A percentile compares a stretch with the other conserved stretches of the same genome.
These are phyloP conservation scores for Aleadryas rufinucha DNA, from an alignment of 2,113 vertebrate species.

Conservation along the genomic window DNA sequence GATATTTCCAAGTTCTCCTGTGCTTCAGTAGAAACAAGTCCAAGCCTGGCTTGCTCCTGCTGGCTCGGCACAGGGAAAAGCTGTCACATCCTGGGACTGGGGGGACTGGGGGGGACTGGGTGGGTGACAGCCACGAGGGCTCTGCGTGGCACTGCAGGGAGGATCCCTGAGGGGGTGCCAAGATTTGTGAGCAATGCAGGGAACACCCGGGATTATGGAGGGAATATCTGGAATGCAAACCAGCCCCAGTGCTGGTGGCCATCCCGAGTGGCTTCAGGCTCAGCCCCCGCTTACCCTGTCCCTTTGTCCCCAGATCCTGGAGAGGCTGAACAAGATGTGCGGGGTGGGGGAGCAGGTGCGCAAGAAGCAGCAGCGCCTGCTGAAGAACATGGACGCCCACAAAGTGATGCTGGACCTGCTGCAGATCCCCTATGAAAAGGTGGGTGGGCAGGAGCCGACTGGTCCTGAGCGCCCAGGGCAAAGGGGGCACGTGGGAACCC, in stretches of 20 bases:
- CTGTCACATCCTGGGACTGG: neutral
- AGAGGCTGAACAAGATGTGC: constrained; percentile 93
- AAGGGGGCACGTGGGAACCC: fast-evolving
- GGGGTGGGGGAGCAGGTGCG: constrained; percentile 86
- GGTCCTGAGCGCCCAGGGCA: neutral
- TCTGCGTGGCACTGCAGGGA: fast-evolving
- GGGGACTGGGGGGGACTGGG: neutral
- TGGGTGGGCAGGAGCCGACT: neutral
- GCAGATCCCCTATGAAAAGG: constrained; percentile 96
- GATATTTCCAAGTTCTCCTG: neutral
- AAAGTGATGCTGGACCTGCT: constrained; percentile 98
- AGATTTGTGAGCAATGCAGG: neutral
- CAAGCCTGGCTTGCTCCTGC: neutral
- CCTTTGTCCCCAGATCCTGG: constrained; percentile 82
- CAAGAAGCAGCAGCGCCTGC: constrained; percentile 94
- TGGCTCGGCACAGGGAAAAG: neutral
- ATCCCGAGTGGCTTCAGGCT: neutral
- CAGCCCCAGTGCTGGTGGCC: neutral
- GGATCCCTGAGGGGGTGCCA: neutral
- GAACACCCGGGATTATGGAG: neutral
- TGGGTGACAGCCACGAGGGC: fast-evolving
- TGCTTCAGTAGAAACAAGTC: neutral
- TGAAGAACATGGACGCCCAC: constrained; percentile 98
- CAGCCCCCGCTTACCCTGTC: neutral
- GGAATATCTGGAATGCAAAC: neutral